Percentiles rank a stretch among this genome's conserved stretches.
Conservation (phyloP, 1,140 invertebrate genomes). For the Caenorhabditis tropicalis region DNA sequence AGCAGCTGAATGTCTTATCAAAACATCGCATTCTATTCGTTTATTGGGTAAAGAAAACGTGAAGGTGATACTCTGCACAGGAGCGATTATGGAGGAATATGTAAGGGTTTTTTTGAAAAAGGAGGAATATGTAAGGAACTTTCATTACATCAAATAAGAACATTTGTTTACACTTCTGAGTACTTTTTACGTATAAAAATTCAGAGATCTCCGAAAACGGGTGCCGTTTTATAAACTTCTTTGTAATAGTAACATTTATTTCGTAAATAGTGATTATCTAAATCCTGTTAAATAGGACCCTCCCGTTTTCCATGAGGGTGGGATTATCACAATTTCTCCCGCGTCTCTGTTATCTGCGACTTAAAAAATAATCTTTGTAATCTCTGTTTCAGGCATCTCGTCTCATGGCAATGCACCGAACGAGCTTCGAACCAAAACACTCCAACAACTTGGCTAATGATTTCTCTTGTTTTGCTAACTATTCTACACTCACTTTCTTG, state of each 20-base stretch:
- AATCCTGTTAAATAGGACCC: background rate
- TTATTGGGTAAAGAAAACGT: conserved; percentile 77
- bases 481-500: conserved; percentile 74
- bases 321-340: conserved; percentile 21
- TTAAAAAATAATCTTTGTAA: conserved; percentile 22
- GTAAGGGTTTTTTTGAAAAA: conserved; percentile 52
- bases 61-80: conserved; percentile 88
- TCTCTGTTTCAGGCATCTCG: conserved; percentile 73
- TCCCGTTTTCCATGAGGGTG: background rate
- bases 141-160: background rate
- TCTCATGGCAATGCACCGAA: conserved; percentile 78
- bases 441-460: conserved; percentile 89
- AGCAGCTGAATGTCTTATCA: conserved; percentile 87
- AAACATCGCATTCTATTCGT: conserved; percentile 82
- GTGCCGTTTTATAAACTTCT: no score
- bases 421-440: conserved; percentile 82
- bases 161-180: no score
- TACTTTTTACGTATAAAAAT: no score
- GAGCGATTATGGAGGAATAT: conserved; percentile 80
- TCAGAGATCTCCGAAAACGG: no score
- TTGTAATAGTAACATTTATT: no score
- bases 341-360: background rate
- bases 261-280: background rate
- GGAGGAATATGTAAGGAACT: background rate
- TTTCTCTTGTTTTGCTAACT: conserved; percentile 89